These are phyloP conservation scores for Pemphigus obesinymphae DNA, from an alignment of 1,140 invertebrate species.

Conservation along the genomic window DNA sequence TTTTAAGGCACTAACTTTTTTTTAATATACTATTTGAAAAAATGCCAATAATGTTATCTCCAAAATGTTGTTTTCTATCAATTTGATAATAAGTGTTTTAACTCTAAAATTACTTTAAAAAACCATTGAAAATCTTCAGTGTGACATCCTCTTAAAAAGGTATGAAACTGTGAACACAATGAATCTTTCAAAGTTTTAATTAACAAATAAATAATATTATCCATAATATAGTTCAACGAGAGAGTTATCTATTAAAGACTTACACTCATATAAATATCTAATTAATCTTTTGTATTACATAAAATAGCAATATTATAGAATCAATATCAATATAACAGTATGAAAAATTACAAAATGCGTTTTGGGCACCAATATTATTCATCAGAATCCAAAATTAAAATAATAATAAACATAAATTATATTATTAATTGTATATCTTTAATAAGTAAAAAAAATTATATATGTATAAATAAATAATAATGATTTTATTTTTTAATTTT, in stretches of 20 bases:
- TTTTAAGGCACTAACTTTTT: too few relatives aligned
- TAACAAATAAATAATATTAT: background rate
- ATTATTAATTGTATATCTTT: background rate
- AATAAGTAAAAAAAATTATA: slow-evolving; percentile 28
- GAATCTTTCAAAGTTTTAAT: too few relatives aligned
- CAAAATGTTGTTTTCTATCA: too few relatives aligned
- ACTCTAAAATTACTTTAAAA: too few relatives aligned
- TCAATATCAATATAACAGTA: background rate
- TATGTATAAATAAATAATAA: slow-evolving; percentile 38
- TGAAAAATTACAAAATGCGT: background rate
- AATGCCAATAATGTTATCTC: too few relatives aligned
- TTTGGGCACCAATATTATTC: background rate
- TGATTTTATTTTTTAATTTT: slow-evolving; percentile 1
- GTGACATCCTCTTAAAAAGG: too few relatives aligned
- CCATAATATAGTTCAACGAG: background rate
- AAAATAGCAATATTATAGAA: background rate
- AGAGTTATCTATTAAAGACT: background rate
- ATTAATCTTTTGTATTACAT: background rate
- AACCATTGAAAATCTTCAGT: too few relatives aligned
- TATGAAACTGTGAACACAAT: too few relatives aligned
- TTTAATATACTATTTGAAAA: too few relatives aligned
- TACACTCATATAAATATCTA: background rate
- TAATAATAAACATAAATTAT: background rate
- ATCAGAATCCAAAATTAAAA: background rate
- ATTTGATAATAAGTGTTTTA: too few relatives aligned